Base-by-base conservation (phyloP, 2,888 invertebrate genomes). In the Horisme vitalbata region DNA sequence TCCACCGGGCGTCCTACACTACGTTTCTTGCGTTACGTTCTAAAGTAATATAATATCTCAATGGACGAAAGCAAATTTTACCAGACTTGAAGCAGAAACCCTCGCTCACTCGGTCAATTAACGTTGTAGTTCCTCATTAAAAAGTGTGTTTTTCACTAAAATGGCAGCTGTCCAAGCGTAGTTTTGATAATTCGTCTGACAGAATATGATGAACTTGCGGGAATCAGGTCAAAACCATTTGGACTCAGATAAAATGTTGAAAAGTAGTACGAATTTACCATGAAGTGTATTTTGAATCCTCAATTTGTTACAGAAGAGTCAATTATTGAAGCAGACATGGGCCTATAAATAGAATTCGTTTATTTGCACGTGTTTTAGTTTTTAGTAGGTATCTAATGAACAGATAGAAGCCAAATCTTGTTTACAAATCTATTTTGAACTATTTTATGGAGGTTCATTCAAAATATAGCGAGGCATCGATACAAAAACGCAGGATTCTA, bases 171-270 rank as follows among this genome's bases (percentile, higher is more conserved):
- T 47, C 37, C 52, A 52, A 48, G 24, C 9, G 33, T 36, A 41
- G 9, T 41, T 47, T 37, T 41, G 12, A 35, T 41, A 33, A 24
- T 24, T 32, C 15, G 26, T 20, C 31, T 13, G 33, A 14, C 13
- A 26, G 12, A 34, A 21, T 26, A 26, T 18, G 14, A 36, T 20
- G 45, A 30, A 37, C 26, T 41, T 28, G 37, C 13, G 9, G 20
- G 35, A 53, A 48, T 45, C 45, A 51, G 50, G 45, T 45, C 52
- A 43, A 21, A 20, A 35, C 41, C 41, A 43, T 47, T 49, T 52
- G 26, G 15, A 45, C 41, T 36, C 13, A 48, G 44, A 46, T 31
- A 23, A 20, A 36, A 27, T 24, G 37, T 37, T 28, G 27, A 27
- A 37, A 43, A 45, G 26, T 39, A 43, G 36, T 31, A 35, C 31